These are phyloP conservation scores for Hipposideros larvatus DNA, from an alignment of 2,797 vertebrate genomes.

Conservation along the genomic window DNA sequence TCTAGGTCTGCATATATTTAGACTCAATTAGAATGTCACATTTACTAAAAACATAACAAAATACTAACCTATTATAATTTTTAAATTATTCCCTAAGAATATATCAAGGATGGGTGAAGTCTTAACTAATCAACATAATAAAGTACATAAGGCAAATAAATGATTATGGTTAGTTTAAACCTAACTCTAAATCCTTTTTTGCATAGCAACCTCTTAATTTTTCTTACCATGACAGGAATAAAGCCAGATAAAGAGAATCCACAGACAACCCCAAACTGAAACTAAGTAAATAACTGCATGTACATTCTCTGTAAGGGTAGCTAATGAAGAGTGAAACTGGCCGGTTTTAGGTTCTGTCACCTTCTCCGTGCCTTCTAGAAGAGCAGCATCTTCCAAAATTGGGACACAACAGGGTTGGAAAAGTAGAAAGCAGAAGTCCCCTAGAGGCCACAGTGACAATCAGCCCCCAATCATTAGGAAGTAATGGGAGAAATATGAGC, in stretches of 20 bases:
- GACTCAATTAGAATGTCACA: constrained; percentile 68
- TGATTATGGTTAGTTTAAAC: not conserved
- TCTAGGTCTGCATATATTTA: constrained; percentile 72
- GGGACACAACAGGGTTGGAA: not conserved
- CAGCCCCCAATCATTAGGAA: not conserved
- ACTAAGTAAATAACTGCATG: not conserved
- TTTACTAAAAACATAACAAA: constrained; percentile 80
- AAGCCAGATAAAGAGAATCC: not conserved
- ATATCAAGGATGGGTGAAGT: constrained; percentile 41
- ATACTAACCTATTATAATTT: constrained; percentile 67
- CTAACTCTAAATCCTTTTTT: not conserved
- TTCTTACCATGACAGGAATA: constrained; percentile 42
- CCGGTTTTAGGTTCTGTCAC: not conserved
- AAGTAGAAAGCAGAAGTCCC: not conserved
- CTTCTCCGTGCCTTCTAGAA: not conserved
- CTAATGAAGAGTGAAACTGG: not conserved
- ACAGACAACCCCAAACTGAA: not conserved
- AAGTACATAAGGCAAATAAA: constrained; percentile 24
- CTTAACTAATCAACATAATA: constrained; percentile 11
- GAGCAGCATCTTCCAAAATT: not conserved
- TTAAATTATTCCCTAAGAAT: constrained; percentile 55
- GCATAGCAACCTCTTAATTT: not conserved
- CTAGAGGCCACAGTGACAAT: not conserved
- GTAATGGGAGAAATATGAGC: not conserved
- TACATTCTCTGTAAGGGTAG: not conserved